Base-by-base conservation (phyloP, 2,113 vertebrate genomes). In the Hipposideros armiger region DNA sequence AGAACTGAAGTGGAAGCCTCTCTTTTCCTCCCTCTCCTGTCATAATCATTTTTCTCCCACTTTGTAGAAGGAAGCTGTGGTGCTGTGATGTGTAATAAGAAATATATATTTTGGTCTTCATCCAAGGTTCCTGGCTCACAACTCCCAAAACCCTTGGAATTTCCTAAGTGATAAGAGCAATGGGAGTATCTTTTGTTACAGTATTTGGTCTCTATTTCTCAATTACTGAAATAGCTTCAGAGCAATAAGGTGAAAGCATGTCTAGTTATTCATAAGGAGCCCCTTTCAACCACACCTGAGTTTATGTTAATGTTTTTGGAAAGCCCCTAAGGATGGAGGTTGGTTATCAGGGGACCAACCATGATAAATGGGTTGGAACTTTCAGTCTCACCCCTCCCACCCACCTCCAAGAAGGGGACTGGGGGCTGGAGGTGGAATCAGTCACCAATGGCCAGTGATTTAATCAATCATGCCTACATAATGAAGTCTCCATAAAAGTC, bases 101-200 rank as follows among this genome's bases (percentile, higher is more conserved):
- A 64, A 64, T 74, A 84, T 5, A 36, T 24, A 62, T 62, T 83
- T 62, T 74, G 67, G 52, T 72, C 32, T 83, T 83, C 56, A 45
- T 82, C 90, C 78, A 83, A 62, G 42, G 20, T 26, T 82, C 22
- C 66, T 91, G 90, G 67, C 45, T 92, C 32, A 84, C 24, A 62
- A 42, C 32, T 40, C 11, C 17, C 56, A 73, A 84, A 73, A 64
- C 13, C 67, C 56, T 64, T 92, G 69, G 32, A 74, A 64, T 52
- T 92, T 83, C 69, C 69, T 74, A 83, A 64, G 67, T 91, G 78
- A 83, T 91, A 62, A 82, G 56, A 81, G 20, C 77, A 91, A 58
- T 26, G 30, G 69, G 69, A 84, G 14, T 47, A 84, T 92, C 80
- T 92, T 84, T 70, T 74, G 42, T 83, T 91, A 13, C 16, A 83